Evolutionary conservation across 1,140 invertebrate species (phyloP).

Genomic region (Nilaparvata lugens): DNA sequence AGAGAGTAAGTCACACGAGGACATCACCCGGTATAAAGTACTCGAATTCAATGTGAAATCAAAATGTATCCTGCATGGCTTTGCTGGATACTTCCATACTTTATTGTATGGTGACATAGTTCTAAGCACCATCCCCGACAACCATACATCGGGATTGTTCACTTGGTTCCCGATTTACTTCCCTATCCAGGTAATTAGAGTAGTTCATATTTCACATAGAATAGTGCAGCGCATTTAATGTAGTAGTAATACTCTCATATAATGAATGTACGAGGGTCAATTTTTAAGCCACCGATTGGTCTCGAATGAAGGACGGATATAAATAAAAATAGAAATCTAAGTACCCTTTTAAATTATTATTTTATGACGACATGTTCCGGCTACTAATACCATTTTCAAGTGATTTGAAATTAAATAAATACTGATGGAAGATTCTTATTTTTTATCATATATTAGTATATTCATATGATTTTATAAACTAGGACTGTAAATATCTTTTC

Average conservation of each 20-base stretch:
- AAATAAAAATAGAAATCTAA: too few species aligned
- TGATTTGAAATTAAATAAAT: background rate
- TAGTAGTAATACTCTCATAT: background rate
- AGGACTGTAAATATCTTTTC: too few species aligned
- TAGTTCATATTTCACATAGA: too few species aligned
- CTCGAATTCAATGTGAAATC: constrained; percentile 59
- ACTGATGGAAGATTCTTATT: too few species aligned
- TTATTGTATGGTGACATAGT: constrained; percentile 75
- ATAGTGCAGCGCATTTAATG: too few species aligned
- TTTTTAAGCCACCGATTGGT: background rate
- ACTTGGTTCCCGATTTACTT: constrained; percentile 97
- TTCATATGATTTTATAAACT: too few species aligned
- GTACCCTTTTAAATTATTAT: too few species aligned
- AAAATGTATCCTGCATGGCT: constrained; percentile 80
- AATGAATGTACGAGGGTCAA: background rate
- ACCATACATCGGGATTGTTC: constrained; percentile 84
- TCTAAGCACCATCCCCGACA: constrained; percentile 84
- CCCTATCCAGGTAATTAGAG: constrained; percentile 68
- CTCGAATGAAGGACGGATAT: constrained; percentile 7
- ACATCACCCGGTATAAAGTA: constrained; percentile 66
- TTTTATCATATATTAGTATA: too few species aligned
- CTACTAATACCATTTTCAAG: background rate
- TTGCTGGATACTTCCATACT: constrained; percentile 92
- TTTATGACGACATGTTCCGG: too few species aligned
- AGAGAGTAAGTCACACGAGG: constrained; percentile 37